Evolutionary conservation across 2,888 invertebrate species (phyloP), one percentile per base, ranked within the genome.

Genomic region (Spatulosminthurus flaviceps): DNA sequence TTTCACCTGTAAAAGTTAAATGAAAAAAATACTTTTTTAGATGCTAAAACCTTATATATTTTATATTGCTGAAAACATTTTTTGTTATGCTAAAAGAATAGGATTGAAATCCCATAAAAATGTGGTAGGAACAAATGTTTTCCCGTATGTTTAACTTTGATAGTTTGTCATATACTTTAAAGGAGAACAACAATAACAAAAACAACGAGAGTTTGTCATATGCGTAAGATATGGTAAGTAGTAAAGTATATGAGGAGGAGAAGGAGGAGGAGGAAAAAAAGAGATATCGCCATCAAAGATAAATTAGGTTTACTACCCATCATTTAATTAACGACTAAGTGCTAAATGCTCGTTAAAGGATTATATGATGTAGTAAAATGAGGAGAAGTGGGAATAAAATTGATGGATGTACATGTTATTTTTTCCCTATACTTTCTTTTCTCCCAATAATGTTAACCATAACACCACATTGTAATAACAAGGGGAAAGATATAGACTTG

Each of bases 1-100:
- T 90, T 98, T 97, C 86, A 97, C 94, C 90, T 97, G 98, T 2
- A 81, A 80, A 66, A 42, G 19, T 67, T 64, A 29, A 74, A 29
- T 73, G 34, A 69, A 61, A 28, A 41, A 9, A 9, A 13, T 41
- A 13, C 41, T 7, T 41, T 41, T 9, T 41, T 41, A 41, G n/a
- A 51, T 51, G 51, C 16, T 19, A 51, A 34, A 34, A 34, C 4
- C 5, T 4, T 4, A 34, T 7, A 34, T 7, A 34, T 34, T 34
- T 60, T 60, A 19, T 7, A 60, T 21, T 60, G 16, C 4, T 34
- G 9, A 9, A 34, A 34, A 34, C n/a, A n/a, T n/a, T n/a, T n/a
- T n/a, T n/a, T n/a, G n/a, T n/a, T n/a, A n/a, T n/a, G n/a, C n/a
- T n/a, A n/a, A n/a, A n/a, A n/a, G n/a, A n/a, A n/a, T n/a, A n/a